Evolutionary conservation across 2,113 vertebrate genomes (phyloP).

Genomic region (Steatornis caripensis): DNA sequence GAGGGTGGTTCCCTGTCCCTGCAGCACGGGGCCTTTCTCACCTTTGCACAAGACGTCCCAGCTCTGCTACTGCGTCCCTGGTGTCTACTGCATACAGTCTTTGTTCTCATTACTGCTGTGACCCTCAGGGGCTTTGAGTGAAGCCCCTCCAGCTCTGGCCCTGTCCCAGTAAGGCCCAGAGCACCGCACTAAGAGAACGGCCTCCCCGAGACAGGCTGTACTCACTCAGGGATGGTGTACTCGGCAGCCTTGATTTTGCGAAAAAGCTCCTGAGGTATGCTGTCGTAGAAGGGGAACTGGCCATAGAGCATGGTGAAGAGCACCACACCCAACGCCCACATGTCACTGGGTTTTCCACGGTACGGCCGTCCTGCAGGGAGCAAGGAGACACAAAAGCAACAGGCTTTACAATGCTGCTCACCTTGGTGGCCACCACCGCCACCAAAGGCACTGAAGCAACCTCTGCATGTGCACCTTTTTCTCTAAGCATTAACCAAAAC

Average conservation of each 20-base stretch:
- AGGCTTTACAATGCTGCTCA: not conserved
- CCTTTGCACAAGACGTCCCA: not conserved
- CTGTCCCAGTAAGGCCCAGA: not conserved
- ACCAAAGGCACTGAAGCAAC: not conserved
- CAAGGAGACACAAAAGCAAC: not conserved
- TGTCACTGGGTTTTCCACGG: conserved; percentile 96
- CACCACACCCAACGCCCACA: conserved; percentile 98
- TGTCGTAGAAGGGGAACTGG: conserved; percentile 99
- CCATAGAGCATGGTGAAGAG: conserved; percentile 99
- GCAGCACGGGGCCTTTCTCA: not conserved
- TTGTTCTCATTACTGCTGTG: not conserved
- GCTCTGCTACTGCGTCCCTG: not conserved
- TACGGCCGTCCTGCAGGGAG: conserved; percentile 87
- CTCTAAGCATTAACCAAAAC: not conserved
- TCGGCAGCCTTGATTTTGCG: conserved; percentile 99
- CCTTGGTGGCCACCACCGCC: not conserved
- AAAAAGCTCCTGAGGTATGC: conserved; percentile 99
- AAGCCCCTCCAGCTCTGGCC: not conserved
- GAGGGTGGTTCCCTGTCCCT: not conserved
- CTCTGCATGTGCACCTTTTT: fast-evolving
- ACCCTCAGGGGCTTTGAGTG: not conserved
- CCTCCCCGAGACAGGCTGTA: not conserved
- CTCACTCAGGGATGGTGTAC: conserved; percentile 98
- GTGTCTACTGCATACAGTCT: not conserved
- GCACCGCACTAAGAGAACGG: not conserved